Evolutionary conservation across 1,140 invertebrate genomes (phyloP).

Genomic region (Sinella curviseta): DNA sequence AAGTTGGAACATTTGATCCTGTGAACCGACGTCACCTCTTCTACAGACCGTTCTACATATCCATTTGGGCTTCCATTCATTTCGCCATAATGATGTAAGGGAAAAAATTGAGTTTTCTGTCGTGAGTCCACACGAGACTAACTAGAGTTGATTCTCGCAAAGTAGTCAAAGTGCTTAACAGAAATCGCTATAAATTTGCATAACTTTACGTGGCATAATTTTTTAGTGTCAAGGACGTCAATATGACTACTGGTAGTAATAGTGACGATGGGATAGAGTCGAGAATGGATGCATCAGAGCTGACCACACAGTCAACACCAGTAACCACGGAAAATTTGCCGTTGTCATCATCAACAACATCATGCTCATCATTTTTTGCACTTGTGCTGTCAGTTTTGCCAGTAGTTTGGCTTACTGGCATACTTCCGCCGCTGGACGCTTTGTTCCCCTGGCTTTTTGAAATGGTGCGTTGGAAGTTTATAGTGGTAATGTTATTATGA

Average conservation of each 20-base stretch:
- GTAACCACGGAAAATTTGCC: neutral
- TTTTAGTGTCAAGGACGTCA: conserved; percentile 8
- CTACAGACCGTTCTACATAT: conserved; percentile 36
- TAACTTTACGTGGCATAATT: too few relatives aligned
- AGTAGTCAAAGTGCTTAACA: neutral
- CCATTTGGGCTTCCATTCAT: neutral
- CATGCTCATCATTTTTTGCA: neutral
- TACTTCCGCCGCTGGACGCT: conserved; percentile 43
- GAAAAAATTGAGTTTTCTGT: conserved; percentile 8
- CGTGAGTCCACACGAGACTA: neutral
- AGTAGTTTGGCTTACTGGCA: conserved; percentile 38
- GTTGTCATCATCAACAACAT: neutral
- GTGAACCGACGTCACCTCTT: conserved; percentile 25
- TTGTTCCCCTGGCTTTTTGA: conserved; percentile 43
- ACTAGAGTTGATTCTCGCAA: too few relatives aligned
- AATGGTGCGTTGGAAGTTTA: conserved; percentile 27
- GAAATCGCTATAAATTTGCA: neutral
- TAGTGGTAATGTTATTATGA: too few relatives aligned
- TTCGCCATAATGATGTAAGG: neutral
- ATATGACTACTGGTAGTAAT: neutral
- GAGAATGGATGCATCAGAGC: too few relatives aligned
- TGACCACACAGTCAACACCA: too few relatives aligned
- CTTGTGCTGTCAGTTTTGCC: conserved; percentile 32
- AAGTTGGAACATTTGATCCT: conserved; percentile 45
- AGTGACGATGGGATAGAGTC: neutral